Percentiles rank a stretch among this genome's conserved stretches.
Evolutionary conservation across 2,888 invertebrate species (phyloP).

Genomic region (Meteorus colon): DNA sequence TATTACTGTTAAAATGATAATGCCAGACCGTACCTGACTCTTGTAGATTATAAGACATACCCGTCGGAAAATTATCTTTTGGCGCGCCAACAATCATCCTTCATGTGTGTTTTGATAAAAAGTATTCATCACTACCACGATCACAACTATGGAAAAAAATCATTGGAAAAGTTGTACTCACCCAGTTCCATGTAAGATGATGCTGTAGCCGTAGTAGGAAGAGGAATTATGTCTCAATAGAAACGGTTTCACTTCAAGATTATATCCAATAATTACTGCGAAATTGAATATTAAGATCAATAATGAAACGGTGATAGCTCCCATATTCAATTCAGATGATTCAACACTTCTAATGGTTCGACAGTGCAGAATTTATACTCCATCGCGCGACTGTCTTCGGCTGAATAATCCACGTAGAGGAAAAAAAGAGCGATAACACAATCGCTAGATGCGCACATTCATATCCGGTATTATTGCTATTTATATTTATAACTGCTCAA

Average conservation of each 20-base stretch:
- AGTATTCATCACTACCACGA: slow-evolving; percentile 8
- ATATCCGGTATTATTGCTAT: slow-evolving; percentile 27
- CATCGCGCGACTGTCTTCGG: slow-evolving; percentile 3
- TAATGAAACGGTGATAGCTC: slow-evolving; percentile 11
- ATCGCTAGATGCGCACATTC: slow-evolving; percentile 45
- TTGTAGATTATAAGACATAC: slow-evolving; percentile 57
- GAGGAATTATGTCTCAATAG: slow-evolving; percentile 44
- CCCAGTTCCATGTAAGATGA: slow-evolving; percentile 51
- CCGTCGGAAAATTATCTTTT: slow-evolving; percentile 73
- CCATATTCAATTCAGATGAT: slow-evolving; percentile 5
- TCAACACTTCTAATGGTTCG: background rate
- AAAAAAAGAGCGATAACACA: slow-evolving; percentile 57
- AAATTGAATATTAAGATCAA: slow-evolving; percentile 5
- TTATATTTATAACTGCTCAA: slow-evolving; percentile 2
- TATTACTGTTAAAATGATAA: slow-evolving; percentile 62
- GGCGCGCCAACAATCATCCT: slow-evolving; percentile 77
- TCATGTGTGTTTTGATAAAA: slow-evolving; percentile 47
- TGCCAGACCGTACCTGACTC: slow-evolving; percentile 77
- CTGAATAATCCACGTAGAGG: slow-evolving; percentile 52
- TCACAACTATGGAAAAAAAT: background rate
- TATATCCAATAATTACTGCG: slow-evolving; percentile 52
- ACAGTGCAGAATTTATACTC: background rate
- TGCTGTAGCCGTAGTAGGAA: slow-evolving; percentile 61
- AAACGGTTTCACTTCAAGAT: slow-evolving; percentile 54
- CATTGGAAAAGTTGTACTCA: slow-evolving; percentile 13